Evolutionary conservation across 2,113 vertebrate genomes (phyloP).

Genomic region (Hydrolagus affinis): DNA sequence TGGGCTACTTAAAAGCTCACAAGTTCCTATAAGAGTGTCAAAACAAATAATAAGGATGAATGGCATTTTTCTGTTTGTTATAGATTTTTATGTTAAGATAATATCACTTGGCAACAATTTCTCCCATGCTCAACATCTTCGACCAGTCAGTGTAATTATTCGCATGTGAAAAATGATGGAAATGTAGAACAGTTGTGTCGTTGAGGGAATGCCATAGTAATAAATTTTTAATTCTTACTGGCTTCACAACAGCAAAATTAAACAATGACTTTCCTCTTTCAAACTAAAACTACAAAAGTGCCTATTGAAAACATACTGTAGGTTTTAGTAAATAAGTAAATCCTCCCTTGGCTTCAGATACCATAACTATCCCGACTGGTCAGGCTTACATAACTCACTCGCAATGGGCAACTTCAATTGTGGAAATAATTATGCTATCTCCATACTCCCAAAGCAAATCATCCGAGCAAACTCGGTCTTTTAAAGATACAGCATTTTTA

Average conservation of each 20-base stretch:
- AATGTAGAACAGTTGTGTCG: not conserved
- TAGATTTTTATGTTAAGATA: too few species aligned
- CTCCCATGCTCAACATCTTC: too few species aligned
- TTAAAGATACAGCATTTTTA: not conserved
- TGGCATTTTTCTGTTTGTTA: not conserved
- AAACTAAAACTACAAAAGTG: not conserved
- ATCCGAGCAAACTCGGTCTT: not conserved
- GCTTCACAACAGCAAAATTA: not conserved
- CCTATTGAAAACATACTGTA: slow-evolving; percentile 17
- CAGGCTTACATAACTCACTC: not conserved
- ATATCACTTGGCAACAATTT: too few species aligned
- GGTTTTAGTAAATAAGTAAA: slow-evolving; percentile 3
- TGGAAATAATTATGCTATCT: not conserved
- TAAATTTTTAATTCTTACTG: slow-evolving; percentile 11
- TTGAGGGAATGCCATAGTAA: not conserved
- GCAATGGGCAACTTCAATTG: not conserved
- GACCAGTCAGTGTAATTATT: too few species aligned
- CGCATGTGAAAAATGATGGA: not conserved
- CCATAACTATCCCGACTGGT: not conserved
- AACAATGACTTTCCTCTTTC: not conserved
- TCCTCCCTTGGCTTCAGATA: not conserved
- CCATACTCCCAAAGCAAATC: not conserved
- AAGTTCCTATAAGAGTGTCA: not conserved
- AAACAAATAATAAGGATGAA: not conserved
- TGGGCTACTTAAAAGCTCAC: not conserved